Conservation (phyloP, 1,140 invertebrate species). For the Drosophila arizonae region DNA sequence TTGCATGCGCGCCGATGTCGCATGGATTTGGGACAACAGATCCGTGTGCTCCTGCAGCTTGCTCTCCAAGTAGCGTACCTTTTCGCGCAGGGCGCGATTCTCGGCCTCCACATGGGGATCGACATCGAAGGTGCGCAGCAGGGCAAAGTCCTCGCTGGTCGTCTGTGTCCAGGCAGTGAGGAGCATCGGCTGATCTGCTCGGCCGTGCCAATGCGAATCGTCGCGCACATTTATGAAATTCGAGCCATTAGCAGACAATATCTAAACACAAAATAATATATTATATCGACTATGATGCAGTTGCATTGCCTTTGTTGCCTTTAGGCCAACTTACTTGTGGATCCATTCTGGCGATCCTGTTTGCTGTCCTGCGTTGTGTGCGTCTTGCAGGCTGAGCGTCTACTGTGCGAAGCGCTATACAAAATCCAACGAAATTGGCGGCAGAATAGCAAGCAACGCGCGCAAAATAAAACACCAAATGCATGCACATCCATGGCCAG, state of each 20-base stretch:
- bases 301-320: background rate
- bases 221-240: constrained; percentile 33
- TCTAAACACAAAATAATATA: constrained; percentile 5
- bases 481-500: constrained; percentile 15
- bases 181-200: constrained; percentile 36
- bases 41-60: constrained; percentile 68
- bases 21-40: constrained; percentile 65
- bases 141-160: constrained; percentile 55
- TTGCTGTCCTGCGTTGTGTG: constrained; percentile 23
- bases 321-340: constrained; percentile 44
- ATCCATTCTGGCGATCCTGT: constrained; percentile 43
- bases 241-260: constrained; percentile 32
- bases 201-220: constrained; percentile 12
- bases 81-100: constrained; percentile 59
- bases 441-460: constrained; percentile 55
- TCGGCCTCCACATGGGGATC: constrained; percentile 48
- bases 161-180: constrained; percentile 78
- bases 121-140: constrained; percentile 26
- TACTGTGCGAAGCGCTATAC: constrained; percentile 38
- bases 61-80: constrained; percentile 64
- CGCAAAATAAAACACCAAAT: constrained; percentile 36
- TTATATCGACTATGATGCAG: no score
- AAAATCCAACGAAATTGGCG: constrained; percentile 58
- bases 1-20: constrained; percentile 63
- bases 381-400: constrained; percentile 45